Conservation (phyloP, 2,113 vertebrate species). For the Cyanocitta stelleri region DNA sequence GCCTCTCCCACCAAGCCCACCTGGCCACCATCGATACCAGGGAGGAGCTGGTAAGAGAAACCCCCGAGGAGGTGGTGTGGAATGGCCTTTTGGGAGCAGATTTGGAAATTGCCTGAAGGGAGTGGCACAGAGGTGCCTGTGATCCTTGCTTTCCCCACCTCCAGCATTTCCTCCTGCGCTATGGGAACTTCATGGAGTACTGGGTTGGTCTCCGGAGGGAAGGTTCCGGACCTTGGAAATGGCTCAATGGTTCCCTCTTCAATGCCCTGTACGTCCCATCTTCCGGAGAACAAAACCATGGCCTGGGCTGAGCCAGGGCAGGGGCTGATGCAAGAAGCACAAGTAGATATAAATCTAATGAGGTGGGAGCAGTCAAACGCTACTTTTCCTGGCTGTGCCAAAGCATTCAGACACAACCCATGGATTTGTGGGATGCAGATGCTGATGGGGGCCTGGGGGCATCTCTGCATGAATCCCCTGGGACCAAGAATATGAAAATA, state of each 20-base stretch:
- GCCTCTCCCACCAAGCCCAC: background rate
- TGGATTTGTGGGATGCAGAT: background rate
- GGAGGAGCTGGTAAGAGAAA: background rate
- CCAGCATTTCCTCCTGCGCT: background rate
- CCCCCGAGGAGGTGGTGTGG: accelerated
- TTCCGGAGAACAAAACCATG: background rate
- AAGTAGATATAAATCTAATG: background rate
- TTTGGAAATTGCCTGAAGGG: background rate
- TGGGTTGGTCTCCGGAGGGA: background rate
- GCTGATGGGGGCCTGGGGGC: background rate
- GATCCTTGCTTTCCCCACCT: background rate
- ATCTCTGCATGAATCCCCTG: background rate
- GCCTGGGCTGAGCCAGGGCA: background rate
- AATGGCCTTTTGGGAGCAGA: background rate
- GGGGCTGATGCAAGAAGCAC: background rate
- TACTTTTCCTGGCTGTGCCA: background rate
- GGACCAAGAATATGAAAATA: background rate
- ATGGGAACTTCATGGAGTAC: background rate
- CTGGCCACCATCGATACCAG: background rate
- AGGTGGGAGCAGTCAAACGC: background rate
- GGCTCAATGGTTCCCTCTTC: background rate
- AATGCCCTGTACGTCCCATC: background rate
- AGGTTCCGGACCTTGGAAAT: background rate
- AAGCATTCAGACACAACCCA: background rate
- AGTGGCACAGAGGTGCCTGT: accelerated